A percentile compares a stretch with the other conserved stretches of the same genome.
Evolutionary conservation across 2,797 vertebrate genomes (phyloP).

Genomic region (Adrianichthys oophorus): DNA sequence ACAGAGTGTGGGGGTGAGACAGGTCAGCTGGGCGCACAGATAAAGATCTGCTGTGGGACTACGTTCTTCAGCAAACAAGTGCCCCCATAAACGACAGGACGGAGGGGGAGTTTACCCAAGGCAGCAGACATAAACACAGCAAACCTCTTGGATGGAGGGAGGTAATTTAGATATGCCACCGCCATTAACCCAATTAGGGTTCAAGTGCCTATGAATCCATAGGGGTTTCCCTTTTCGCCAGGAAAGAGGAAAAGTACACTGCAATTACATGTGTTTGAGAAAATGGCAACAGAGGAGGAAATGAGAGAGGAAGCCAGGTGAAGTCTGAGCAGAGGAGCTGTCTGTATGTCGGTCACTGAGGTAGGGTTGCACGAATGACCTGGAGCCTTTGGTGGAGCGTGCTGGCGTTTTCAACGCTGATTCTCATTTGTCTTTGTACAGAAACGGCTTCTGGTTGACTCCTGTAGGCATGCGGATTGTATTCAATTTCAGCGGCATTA

Average conservation of each 20-base stretch:
- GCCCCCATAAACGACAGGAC: slow-evolving; percentile 71
- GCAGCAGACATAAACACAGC: slow-evolving; percentile 83
- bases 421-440: slow-evolving; percentile 36
- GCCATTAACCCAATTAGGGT: slow-evolving; percentile 79
- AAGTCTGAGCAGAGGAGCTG: slow-evolving; percentile 46
- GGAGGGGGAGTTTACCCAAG: slow-evolving; percentile 62
- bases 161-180: slow-evolving; percentile 77
- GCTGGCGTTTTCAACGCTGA: slow-evolving; percentile 58
- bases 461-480: slow-evolving; percentile 42
- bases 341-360: slow-evolving; percentile 61
- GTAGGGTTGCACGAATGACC: slow-evolving; percentile 56
- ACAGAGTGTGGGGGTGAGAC: slow-evolving; percentile 55
- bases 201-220: slow-evolving; percentile 79
- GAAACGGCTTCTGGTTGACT: slow-evolving; percentile 57
- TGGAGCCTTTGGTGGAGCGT: slow-evolving; percentile 52
- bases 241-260: slow-evolving; percentile 59
- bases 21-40: slow-evolving; percentile 61
- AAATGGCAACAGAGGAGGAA: slow-evolving; percentile 63
- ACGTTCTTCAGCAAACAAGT: slow-evolving; percentile 79
- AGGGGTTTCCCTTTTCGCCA: slow-evolving; percentile 67
- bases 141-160: slow-evolving; percentile 72
- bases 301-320: slow-evolving; percentile 64
- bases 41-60: slow-evolving; percentile 74
- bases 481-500: slow-evolving; percentile 55
- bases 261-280: slow-evolving; percentile 60